Base-by-base conservation (phyloP, 1,140 invertebrate genomes). In the Oncopodura yosiiana region DNA sequence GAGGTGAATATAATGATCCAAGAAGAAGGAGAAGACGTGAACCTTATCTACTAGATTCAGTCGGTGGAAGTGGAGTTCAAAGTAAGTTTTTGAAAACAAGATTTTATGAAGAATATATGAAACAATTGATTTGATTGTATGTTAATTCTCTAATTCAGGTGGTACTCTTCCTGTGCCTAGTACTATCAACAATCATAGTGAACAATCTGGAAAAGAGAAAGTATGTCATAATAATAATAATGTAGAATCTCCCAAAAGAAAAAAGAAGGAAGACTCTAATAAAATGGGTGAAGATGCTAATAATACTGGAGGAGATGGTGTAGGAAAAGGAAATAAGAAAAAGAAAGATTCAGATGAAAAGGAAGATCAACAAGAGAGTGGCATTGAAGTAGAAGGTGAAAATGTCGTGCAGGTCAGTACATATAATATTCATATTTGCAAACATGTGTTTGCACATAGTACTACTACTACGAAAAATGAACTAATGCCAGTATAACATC, bases 231-330 rank as follows among this genome's bases (percentile, higher is more conserved):
- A 63, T 41, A 63, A 63, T 41, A 61, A 63, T 30, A 56, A 41
- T 36, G 57, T 45, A 6, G 48, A 58, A 24, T 56, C 52, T 1
- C 56, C 59, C 2, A 63, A 57, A 12, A 58, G 48, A 51, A 61
- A 56, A 32, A 66, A 68, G 60, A 65, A 65, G 58, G 63, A 66
- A 52, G 65, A 61, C 37, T 49, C 52, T 42, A 46, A 34, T 27
- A 51, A 56, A 34, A 49, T 57, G 11, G 36, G 19, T 30, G 59
- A 65, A 44, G 58, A 67, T 55, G 67, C 66, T n/a, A n/a, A n/a
- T n/a, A n/a, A n/a, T n/a, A n/a, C n/a, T n/a, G n/a, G n/a, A n/a
- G 56, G 76, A 74, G 21, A 75, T 74, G 11, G 77, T 77, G 65
- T 77, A 77, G 55, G 53, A 60, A 60, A 61, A 60, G 52, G 54